Evolutionary conservation across 2,113 vertebrate species (phyloP).

Genomic region (Sus scrofa): T2T-Sscrofa CM000819.6:68847001-68847500

Average conservation of each 20-base stretch:
- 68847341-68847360: neutral
- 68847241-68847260: neutral
- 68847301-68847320: neutral
- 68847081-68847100: neutral
- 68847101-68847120: neutral
- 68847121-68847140: neutral
- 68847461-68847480: neutral
- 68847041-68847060: neutral
- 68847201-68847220: slow-evolving; percentile 11
- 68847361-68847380: neutral
- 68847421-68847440: neutral
- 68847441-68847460: neutral
- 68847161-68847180: neutral
- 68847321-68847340: neutral
- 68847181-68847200: neutral
- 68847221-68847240: neutral
- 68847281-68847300: neutral
- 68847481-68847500: neutral
- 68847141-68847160: neutral
- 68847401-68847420: neutral
- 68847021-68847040: neutral
- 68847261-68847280: neutral
- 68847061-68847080: neutral
- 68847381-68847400: neutral
- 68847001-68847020: neutral